These are phyloP conservation scores for Paramisgurnus dabryanus DNA, from an alignment of 2,113 vertebrate species.

Conservation along the genomic window DNA sequence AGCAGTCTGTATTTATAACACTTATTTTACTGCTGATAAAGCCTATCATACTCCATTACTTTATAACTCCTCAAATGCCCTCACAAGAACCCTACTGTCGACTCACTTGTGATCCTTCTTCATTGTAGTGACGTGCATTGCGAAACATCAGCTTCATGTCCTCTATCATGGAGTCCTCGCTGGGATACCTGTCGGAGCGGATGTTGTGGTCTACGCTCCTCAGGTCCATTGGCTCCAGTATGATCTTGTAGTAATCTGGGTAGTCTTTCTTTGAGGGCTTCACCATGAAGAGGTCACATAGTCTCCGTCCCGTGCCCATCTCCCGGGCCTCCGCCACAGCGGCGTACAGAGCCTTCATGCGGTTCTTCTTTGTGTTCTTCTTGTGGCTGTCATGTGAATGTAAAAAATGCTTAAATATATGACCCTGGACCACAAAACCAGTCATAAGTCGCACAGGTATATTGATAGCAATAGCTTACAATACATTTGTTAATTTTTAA, in stretches of 20 bases:
- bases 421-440: no score
- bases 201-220: slow-evolving; percentile 96
- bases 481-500: no score
- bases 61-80: neutral
- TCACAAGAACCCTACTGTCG: neutral
- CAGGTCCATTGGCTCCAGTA: slow-evolving; percentile 97
- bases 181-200: slow-evolving; percentile 89
- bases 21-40: no score
- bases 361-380: slow-evolving; percentile 93
- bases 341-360: slow-evolving; percentile 91
- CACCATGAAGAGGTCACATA: slow-evolving; percentile 97
- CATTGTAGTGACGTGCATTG: slow-evolving; percentile 96
- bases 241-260: slow-evolving; percentile 98
- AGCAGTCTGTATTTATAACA: neutral
- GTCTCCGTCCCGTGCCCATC: slow-evolving; percentile 82
- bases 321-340: slow-evolving; percentile 90
- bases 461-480: no score
- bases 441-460: no score
- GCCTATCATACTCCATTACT: neutral
- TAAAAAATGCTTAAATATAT: neutral
- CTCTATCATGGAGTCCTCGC: slow-evolving; percentile 90
- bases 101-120: slow-evolving; percentile 94
- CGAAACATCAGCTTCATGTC: slow-evolving; percentile 98
- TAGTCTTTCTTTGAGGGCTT: slow-evolving; percentile 99
- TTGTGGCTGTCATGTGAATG: slow-evolving; percentile 76